Base-by-base conservation (phyloP, 1,140 invertebrate species). In the Ceratina calcarata region DNA sequence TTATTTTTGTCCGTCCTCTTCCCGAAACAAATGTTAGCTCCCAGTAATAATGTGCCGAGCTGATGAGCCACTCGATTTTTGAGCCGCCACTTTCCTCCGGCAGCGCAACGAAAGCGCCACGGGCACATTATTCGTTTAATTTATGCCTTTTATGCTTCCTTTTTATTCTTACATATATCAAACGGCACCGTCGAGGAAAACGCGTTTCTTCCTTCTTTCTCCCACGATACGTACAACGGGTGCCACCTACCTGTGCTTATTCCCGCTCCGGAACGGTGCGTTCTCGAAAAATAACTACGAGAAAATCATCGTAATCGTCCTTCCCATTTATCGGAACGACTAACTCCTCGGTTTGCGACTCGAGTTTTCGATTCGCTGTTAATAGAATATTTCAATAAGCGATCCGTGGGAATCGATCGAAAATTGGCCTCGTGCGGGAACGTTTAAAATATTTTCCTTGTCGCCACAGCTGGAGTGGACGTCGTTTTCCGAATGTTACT, bases 361-460 rank as follows among this genome's bases (percentile, higher is more conserved):
- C n/a, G n/a, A 37, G 15, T 13, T 12, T 37, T 27, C 22, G 16
- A 24, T 32, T n/a, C 12, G 37, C 12, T 1, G 6, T 76, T 67
- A 62, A 83, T 78, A 67, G 45, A 49, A 0, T 51, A 65, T 18
- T 18, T 49, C 80, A 71, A 78, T 67, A 67, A 62, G 24, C 61
- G 15, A 49, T 55, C 27, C 12, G 57, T 45, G 27, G 53, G 51
- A 62, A 83, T 62, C 64, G 78, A 79, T 58, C 15, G n/a, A n/a
- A 49, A 3, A 6, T 22, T 16, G 66, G 15, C 45, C 66, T 18
- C 24, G 55, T 45, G 49, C 45, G 32, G 32, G 67, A 78, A 85
- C 83, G 85, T 85, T 78, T 91, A 82, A 91, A 87, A 91, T 85
- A 88, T 81, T 90, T 91, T 86, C 71, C 87, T 53, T 91, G 90